Conservation (phyloP, 2,113 vertebrate genomes). For the Tachysurus vachellii region DNA sequence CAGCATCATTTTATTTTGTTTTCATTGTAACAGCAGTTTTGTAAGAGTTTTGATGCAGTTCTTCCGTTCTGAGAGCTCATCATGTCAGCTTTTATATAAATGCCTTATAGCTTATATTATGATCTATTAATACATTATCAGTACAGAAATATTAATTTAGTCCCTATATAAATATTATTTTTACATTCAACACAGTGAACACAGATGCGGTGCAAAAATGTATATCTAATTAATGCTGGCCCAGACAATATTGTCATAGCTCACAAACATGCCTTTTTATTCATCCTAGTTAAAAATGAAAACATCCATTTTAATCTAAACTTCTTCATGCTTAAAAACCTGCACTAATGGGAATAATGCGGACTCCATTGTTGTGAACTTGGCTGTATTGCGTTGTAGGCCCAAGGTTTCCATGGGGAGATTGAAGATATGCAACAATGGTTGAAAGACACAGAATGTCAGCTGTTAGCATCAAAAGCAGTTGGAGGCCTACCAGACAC, state of each 20-base stretch:
- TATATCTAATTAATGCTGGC: not conserved
- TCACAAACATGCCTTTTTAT: constrained; percentile 9
- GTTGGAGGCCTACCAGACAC: constrained; percentile 98
- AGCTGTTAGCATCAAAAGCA: constrained; percentile 93
- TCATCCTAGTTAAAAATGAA: constrained; percentile 19
- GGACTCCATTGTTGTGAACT: constrained; percentile 68
- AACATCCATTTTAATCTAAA: constrained; percentile 16
- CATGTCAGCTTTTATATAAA: not conserved
- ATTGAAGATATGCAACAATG: constrained; percentile 98
- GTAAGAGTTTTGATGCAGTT: no score
- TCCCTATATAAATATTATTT: not conserved
- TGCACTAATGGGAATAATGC: constrained; percentile 59
- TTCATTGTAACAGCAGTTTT: not conserved
- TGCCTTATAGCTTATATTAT: not conserved
- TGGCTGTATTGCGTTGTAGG: constrained; percentile 80
- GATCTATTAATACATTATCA: not conserved
- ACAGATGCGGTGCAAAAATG: not conserved
- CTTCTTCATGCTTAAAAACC: not conserved
- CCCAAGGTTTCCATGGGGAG: constrained; percentile 98
- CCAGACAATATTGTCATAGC: constrained; percentile 33
- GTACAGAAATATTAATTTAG: not conserved
- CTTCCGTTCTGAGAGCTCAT: not conserved
- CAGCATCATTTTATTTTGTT: not conserved
- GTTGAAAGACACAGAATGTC: constrained; percentile 96
- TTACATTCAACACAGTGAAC: not conserved